Base-by-base conservation (phyloP, 92 coral and sea anemone species). In the Siderastrea radians region DNA sequence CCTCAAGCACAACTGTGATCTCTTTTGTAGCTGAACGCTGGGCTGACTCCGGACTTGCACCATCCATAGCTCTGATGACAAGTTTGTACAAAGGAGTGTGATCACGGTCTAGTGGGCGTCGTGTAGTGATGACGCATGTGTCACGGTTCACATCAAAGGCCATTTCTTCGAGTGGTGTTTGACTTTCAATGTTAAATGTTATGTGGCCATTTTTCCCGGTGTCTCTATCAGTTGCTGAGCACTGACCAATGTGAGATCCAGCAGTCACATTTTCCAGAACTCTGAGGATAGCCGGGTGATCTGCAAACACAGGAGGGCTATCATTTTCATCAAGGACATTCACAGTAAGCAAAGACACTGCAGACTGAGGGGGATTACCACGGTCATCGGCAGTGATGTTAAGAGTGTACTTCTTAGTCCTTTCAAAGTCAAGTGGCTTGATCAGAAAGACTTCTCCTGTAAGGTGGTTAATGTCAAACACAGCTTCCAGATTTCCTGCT, bases 311-410 rank as follows among this genome's bases (percentile, higher is more conserved):
- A 8, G 99, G 99, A 58, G 92, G 71, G 75, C 91, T 94, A 77
- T 98, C 99, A 79, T 98, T 98, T 11, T 81, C 93, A 75, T 98
- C 98, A 11, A 92, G 44, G 2, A 98, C 94, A 93, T 94, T 91
- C 26, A 98, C 84, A 74, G 91, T 88, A 15, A 98, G 80, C 58
- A 71, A 84, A 49, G 92, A 84, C 53, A 78, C 58, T 61, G 98
- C 51, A 9, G 91, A 88, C 80, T 91, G 81, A 7, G 90, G 91
- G 55, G 91, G 91, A 67, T 49, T 81, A 43, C 99, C 99, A 17
- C 94, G 92, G 74, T 98, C 99, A 78, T 87, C 90, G n/a, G 95
- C 99, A 10, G 91, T 86, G 88, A 98, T 92, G 68, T 92, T 94
- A 12, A 98, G 89, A 9, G 75, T 68, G 63, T 94, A 98, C 79